Evolutionary conservation across 2,888 invertebrate species (phyloP).

Genomic region (Drosophila falleni): DNA sequence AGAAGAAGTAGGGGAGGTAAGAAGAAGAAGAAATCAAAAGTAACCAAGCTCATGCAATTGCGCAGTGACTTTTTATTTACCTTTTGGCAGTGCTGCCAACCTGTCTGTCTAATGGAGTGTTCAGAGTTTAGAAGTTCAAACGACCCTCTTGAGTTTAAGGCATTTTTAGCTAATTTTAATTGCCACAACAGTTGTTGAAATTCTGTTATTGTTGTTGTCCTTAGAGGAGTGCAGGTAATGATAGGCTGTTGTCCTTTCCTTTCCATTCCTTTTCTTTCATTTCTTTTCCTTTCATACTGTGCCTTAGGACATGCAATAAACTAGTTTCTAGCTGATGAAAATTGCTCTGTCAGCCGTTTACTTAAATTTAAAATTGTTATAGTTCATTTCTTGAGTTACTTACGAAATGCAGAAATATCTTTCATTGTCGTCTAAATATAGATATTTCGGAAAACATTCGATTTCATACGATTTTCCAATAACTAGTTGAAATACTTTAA

Average conservation of each 20-base stretch:
- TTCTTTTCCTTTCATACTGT: conserved; percentile 1
- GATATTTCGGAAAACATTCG: background rate
- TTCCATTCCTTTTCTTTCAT: background rate
- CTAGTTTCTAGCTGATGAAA: conserved; percentile 25
- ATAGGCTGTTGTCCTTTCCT: conserved; percentile 38
- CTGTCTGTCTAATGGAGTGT: conserved; percentile 36
- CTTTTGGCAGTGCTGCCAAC: conserved; percentile 55
- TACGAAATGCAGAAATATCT: background rate
- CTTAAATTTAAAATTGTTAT: background rate
- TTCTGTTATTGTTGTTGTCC: conserved; percentile 12
- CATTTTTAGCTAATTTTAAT: conserved; percentile 52
- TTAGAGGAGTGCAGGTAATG: conserved; percentile 25
- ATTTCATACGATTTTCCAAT: background rate
- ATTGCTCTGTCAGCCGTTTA: conserved; percentile 9
- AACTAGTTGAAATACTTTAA: too few relatives aligned
- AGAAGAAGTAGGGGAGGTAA: background rate
- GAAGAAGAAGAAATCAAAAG: conserved; percentile 53
- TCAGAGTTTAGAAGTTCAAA: conserved; percentile 32
- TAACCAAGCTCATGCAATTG: conserved; percentile 52
- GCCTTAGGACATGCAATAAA: conserved; percentile 7
- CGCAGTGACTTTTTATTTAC: conserved; percentile 58
- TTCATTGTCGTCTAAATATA: background rate
- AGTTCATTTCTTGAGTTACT: background rate
- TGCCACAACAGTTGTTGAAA: conserved; percentile 44
- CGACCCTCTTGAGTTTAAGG: conserved; percentile 33